These are phyloP conservation scores for Dicycla oo DNA, from an alignment of 2,888 invertebrate genomes.

Conservation along the genomic window DNA sequence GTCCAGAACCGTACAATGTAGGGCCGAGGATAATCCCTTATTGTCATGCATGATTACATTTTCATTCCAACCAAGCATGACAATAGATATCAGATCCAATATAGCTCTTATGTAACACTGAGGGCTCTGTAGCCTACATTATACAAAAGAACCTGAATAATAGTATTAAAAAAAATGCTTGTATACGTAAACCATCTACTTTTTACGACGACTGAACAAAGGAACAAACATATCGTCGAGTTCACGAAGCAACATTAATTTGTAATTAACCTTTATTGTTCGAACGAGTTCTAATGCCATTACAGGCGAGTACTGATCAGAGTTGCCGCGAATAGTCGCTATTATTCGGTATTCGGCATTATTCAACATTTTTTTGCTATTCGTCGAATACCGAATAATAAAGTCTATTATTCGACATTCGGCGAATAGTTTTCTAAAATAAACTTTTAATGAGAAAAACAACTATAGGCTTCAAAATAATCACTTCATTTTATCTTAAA, in stretches of 20 bases:
- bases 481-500: no score
- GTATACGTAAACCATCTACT: conserved; percentile 20
- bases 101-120: conserved; percentile 46
- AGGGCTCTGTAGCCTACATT: conserved; percentile 32
- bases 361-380: no score
- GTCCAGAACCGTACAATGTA: conserved; percentile 26
- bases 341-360: no score
- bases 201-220: conserved; percentile 54
- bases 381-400: no score
- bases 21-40: conserved; percentile 41
- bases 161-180: conserved; percentile 29
- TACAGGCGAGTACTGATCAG: conserved; percentile 32
- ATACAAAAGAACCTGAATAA: conserved; percentile 21
- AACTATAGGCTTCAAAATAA: no score
- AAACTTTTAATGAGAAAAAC: no score
- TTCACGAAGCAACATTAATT: conserved; percentile 54
- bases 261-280: conserved; percentile 62
- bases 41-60: conserved; percentile 50
- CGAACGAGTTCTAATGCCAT: conserved; percentile 57
- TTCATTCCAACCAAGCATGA: conserved; percentile 36
- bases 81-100: conserved; percentile 50
- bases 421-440: no score
- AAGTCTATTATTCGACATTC: no score
- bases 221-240: conserved; percentile 38
- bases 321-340: no score